Conservation (phyloP, 2,113 vertebrate genomes). For the Macrotis lagotis region DNA sequence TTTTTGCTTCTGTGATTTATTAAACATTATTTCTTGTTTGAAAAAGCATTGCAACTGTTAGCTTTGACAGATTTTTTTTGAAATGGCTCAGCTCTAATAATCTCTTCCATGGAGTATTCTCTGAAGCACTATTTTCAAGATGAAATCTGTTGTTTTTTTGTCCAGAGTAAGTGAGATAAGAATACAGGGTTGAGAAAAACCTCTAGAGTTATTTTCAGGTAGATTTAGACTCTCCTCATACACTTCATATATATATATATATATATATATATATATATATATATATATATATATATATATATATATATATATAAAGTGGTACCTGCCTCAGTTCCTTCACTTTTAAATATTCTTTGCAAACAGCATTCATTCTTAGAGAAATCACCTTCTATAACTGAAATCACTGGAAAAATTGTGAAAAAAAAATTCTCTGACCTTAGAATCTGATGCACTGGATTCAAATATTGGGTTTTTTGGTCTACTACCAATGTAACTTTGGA, state of each 20-base stretch:
- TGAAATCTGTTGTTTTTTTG: constrained; percentile 51
- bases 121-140: constrained; percentile 2
- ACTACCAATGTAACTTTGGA: neutral
- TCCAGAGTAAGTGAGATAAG: neutral
- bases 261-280: too few species aligned
- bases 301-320: too few species aligned
- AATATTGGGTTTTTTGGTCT: neutral
- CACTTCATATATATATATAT: too few species aligned
- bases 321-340: neutral
- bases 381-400: neutral
- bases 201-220: constrained; percentile 16
- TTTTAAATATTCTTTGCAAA: neutral
- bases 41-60: constrained; percentile 58
- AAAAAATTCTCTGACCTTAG: constrained; percentile 13
- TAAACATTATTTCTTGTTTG: constrained; percentile 60
- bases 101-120: constrained; percentile 17
- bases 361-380: neutral
- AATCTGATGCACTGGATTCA: neutral
- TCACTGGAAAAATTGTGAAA: constrained; percentile 12
- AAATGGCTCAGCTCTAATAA: constrained; percentile 50
- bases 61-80: constrained; percentile 61
- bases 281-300: too few species aligned
- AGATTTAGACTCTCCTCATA: neutral
- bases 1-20: constrained; percentile 48
- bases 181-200: constrained; percentile 1